These are phyloP conservation scores for Magallana ariakensis DNA, from an alignment of 1,140 invertebrate species.

Conservation along the genomic window DNA sequence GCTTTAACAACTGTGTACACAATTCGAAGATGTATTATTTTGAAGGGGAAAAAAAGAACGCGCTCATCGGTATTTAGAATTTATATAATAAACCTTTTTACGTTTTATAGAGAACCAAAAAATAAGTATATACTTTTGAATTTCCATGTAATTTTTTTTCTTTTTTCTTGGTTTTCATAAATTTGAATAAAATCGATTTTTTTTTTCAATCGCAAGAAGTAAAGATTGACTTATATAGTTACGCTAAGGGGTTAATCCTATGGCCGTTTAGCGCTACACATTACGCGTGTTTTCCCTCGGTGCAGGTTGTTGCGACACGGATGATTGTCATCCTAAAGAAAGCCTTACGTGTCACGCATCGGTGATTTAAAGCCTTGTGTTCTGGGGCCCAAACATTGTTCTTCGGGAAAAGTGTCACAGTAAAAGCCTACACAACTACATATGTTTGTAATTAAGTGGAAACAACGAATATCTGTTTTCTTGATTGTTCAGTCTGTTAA, in stretches of 20 bases:
- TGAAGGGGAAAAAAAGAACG: too few species aligned
- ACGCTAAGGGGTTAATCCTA: neutral
- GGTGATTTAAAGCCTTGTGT: neutral
- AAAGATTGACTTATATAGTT: neutral
- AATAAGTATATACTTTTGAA: too few species aligned
- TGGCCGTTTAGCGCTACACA: neutral
- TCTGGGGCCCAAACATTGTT: neutral
- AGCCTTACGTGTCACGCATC: neutral
- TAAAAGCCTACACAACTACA: constrained; percentile 5
- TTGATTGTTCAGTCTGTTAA: too few species aligned
- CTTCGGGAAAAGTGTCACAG: neutral
- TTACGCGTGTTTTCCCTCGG: neutral
- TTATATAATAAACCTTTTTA: too few species aligned
- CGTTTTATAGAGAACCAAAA: too few species aligned
- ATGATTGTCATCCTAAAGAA: neutral
- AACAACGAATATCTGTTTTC: neutral
- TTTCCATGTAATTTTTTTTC: too few species aligned
- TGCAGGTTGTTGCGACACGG: neutral
- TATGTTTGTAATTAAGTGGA: neutral
- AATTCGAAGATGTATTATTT: too few species aligned
- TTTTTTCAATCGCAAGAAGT: too few species aligned
- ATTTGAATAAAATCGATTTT: too few species aligned
- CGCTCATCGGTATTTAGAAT: too few species aligned
- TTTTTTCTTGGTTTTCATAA: too few species aligned
- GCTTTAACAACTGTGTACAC: too few species aligned